A percentile compares a stretch with the other conserved stretches of the same genome.
Conservation (phyloP, 1,140 invertebrate species). For the Polyergus mexicanus region DNA sequence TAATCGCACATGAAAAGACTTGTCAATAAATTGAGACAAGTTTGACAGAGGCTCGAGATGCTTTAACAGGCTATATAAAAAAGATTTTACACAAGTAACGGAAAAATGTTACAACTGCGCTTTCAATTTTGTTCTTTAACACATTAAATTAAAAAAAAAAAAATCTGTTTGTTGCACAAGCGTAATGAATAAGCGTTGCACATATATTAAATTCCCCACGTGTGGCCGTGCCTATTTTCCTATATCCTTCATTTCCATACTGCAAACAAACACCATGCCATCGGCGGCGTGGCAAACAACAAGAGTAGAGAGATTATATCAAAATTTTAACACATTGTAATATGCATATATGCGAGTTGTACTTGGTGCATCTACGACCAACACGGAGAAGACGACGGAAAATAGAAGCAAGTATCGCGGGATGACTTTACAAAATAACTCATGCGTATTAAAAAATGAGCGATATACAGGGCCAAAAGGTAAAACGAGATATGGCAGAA, state of each 20-base stretch:
- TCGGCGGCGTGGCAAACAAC: constrained; percentile 3
- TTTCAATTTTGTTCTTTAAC: neutral
- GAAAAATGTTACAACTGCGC: neutral
- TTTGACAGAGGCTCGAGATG: neutral
- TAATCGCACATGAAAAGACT: neutral
- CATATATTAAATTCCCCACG: constrained; percentile 11
- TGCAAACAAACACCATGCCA: constrained; percentile 19
- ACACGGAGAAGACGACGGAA: neutral
- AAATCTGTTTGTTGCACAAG: constrained; percentile 8
- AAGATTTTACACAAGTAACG: neutral
- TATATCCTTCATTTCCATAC: constrained; percentile 37
- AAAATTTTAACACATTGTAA: constrained; percentile 42
- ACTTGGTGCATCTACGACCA: constrained; percentile 3
- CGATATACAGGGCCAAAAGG: constrained; percentile 30
- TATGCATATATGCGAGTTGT: constrained; percentile 28
- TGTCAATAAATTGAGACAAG: neutral
- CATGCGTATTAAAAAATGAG: constrained; percentile 58
- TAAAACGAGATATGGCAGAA: constrained; percentile 7
- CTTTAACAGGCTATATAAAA: neutral
- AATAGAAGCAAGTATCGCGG: constrained; percentile 15
- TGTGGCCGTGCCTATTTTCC: neutral
- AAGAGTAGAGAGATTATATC: constrained; percentile 22
- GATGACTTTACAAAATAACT: constrained; percentile 53
- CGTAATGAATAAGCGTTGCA: constrained; percentile 1
- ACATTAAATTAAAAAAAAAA: neutral